Evolutionary conservation across 2,113 vertebrate species (phyloP).

Genomic region (Stictonetta naevosa): DNA sequence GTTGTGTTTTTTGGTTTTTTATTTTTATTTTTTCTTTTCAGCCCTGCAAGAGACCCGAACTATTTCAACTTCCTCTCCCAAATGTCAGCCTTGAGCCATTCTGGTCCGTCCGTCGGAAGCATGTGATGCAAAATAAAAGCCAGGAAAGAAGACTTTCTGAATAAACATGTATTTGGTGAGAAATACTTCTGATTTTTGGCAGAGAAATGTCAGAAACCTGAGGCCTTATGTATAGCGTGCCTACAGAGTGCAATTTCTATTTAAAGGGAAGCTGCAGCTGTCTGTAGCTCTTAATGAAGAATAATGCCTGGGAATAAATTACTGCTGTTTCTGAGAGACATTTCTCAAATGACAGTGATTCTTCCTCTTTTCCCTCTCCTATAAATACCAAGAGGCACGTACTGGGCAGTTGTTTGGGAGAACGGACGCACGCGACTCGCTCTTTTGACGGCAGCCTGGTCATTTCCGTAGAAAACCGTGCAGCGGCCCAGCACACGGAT

Average conservation of each 20-base stretch:
- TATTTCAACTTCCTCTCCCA: conserved; percentile 23
- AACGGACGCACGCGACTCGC: background rate
- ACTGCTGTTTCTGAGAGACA: conserved; percentile 37
- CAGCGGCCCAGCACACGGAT: background rate
- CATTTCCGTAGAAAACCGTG: background rate
- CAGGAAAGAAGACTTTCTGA: conserved; percentile 62
- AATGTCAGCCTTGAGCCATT: background rate
- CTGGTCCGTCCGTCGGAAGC: background rate
- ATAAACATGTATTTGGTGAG: conserved; percentile 69
- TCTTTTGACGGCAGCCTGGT: background rate
- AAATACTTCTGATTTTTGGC: conserved; percentile 69
- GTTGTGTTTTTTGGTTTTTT: background rate
- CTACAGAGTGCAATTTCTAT: conserved; percentile 58
- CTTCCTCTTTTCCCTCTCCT: conserved; percentile 25
- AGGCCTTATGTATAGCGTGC: conserved; percentile 53
- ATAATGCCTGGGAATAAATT: conserved; percentile 71
- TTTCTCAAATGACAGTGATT: conserved; percentile 25
- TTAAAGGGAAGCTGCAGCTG: conserved; percentile 71
- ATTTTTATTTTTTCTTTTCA: background rate
- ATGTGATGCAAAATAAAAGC: conserved; percentile 31
- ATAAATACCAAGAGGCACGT: background rate
- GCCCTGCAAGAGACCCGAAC: background rate
- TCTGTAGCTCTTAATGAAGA: conserved; percentile 63
- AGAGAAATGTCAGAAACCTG: conserved; percentile 63
- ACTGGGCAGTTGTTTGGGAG: background rate